Base-by-base conservation (phyloP, 2,888 invertebrate species). In the Danaus chrysippus region DNA sequence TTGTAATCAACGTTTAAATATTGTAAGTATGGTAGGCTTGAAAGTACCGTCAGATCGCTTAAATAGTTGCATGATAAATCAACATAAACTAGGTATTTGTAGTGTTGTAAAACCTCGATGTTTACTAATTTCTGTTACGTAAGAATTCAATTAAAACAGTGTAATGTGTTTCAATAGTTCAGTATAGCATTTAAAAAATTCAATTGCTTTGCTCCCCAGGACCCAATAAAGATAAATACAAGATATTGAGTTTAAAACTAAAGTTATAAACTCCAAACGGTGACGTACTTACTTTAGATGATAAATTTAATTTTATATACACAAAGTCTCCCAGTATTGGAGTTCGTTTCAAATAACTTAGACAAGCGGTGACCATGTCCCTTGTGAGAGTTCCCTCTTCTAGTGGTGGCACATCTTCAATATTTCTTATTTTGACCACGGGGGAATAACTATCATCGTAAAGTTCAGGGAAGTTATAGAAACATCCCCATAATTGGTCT, bases 31-130 rank as follows among this genome's bases (percentile, higher is more conserved):
- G 85, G 91, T 12, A 93, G 81, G 61, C 84, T 71, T 0, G 91
- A 87, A 1, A 94, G 79, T 12, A 92, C 86, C n/a, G 73, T 79
- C 56, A 94, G 73, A 49, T 91, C 86, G 9, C 81, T 81, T 59
- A 94, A 75, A 13, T 85, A 78, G 76, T 94, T 94, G n/a, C 87
- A 81, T 0, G 93, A 91, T 12, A 94, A 73, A 72, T 94, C 92
- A 67, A 94, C 76, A 68, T 92, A 93, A 61, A 93, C 93, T 43
- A 94, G 76, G 73, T 91, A 93, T 71, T 91, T 92, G 76, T 93
- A 93, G 62, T 87, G 79, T 65, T 84, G 76, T 54, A 94, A 70
- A 1, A 91, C 82, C 12, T 87, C 83, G 53, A 94, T 92, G 65
- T 93, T 87, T 1, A 71, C 72, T 34, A 90, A 73, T 62, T 75